These are phyloP conservation scores for Dicrurus megarhynchus DNA, from an alignment of 2,113 vertebrate genomes.

Conservation along the genomic window DNA sequence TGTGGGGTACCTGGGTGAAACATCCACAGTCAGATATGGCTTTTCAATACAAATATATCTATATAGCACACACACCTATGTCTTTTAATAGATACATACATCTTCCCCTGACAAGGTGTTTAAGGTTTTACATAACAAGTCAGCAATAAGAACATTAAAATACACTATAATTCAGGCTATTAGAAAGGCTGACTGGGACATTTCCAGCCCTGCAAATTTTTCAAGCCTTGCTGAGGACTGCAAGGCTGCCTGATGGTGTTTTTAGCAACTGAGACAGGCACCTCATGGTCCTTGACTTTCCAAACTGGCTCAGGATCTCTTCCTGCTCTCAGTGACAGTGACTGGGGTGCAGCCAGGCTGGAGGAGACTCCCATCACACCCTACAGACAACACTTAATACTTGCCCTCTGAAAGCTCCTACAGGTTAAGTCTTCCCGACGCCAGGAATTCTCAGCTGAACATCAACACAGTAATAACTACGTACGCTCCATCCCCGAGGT, in stretches of 20 bases:
- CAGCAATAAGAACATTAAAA: not conserved
- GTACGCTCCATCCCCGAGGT: not conserved
- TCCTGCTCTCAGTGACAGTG: not conserved
- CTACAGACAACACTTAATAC: not conserved
- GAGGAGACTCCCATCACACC: not conserved
- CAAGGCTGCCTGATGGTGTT: not conserved
- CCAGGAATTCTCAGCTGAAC: conserved; percentile 2
- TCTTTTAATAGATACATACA: not conserved
- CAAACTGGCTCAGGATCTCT: not conserved
- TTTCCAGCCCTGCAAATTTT: not conserved
- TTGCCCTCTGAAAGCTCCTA: not conserved
- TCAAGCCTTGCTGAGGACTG: not conserved
- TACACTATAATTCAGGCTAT: not conserved
- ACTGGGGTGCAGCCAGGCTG: not conserved
- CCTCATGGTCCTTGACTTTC: not conserved
- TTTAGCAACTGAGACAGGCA: not conserved
- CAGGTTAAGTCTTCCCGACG: not conserved
- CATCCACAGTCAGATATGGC: not conserved
- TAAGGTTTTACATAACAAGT: not conserved
- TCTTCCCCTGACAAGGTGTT: not conserved
- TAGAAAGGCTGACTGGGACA: not conserved
- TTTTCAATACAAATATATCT: not conserved
- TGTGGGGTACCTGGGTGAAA: not conserved
- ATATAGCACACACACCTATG: not conserved
- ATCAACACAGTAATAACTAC: not conserved